Conservation (phyloP, 2,797 vertebrate species). For the Microhierax caerulescens region DNA sequence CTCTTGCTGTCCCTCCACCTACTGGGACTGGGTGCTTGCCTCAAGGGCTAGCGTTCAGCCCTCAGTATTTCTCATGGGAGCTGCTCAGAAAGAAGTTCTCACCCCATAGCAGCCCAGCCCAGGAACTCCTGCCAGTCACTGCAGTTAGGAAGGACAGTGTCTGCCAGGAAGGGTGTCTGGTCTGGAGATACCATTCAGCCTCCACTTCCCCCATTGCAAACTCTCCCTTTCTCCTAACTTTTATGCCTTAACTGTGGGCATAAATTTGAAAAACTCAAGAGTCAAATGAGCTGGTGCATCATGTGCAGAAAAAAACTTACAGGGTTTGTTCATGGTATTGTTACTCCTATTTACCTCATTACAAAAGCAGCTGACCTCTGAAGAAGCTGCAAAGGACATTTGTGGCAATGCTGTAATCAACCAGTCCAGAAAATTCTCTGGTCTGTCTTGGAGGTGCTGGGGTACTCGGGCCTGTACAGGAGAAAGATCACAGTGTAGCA, state of each 20-base stretch:
- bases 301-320: neutral
- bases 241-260: neutral
- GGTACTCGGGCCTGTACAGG: neutral
- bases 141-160: neutral
- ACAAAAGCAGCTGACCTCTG: neutral
- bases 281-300: neutral
- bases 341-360: neutral
- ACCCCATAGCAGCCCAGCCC: neutral
- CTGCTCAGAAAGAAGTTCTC: neutral
- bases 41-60: neutral
- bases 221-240: neutral
- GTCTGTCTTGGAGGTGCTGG: neutral
- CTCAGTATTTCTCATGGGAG: neutral
- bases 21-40: neutral
- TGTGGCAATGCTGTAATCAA: neutral
- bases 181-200: neutral
- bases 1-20: neutral
- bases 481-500: fast-evolving
- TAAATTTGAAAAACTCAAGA: neutral
- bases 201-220: neutral
- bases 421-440: neutral
- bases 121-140: neutral
- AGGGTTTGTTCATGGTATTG: neutral
- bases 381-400: neutral
- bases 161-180: neutral